A percentile compares a stretch with the other conserved stretches of the same genome.
Conservation (phyloP, 1,140 invertebrate genomes). For the Procambarus clarkii region DNA sequence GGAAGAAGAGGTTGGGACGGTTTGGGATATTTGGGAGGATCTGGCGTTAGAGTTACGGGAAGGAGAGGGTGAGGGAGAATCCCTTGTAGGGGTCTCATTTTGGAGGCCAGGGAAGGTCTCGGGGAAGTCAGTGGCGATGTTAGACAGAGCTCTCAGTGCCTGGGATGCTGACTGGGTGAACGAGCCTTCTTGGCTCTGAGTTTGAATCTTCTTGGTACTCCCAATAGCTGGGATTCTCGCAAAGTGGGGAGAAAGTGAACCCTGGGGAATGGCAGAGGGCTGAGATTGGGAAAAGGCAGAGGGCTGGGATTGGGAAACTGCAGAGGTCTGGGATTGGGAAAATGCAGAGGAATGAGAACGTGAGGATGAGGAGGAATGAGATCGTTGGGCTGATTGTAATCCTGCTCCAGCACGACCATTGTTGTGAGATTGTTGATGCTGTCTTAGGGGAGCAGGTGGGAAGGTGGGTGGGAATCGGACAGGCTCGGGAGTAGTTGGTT, state of each 20-base stretch:
- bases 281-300: background rate
- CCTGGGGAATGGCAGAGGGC: background rate
- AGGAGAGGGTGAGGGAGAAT: background rate
- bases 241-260: background rate
- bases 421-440: background rate
- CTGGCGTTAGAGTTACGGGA: background rate
- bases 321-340: too few species aligned
- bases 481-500: background rate
- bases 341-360: background rate
- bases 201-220: background rate
- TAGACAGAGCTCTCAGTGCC: constrained; percentile 11
- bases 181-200: background rate
- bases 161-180: constrained; percentile 12
- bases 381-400: background rate
- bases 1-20: background rate
- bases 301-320: background rate
- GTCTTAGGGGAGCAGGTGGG: background rate
- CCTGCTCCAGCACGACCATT: background rate
- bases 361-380: background rate
- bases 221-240: background rate
- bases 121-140: background rate
- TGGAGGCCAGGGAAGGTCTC: background rate
- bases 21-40: background rate
- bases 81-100: background rate
- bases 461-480: background rate